phyloP scores from a whole-genome alignment of 2,113 vertebrate genomes.

The Sardina pilchardus region DNA sequence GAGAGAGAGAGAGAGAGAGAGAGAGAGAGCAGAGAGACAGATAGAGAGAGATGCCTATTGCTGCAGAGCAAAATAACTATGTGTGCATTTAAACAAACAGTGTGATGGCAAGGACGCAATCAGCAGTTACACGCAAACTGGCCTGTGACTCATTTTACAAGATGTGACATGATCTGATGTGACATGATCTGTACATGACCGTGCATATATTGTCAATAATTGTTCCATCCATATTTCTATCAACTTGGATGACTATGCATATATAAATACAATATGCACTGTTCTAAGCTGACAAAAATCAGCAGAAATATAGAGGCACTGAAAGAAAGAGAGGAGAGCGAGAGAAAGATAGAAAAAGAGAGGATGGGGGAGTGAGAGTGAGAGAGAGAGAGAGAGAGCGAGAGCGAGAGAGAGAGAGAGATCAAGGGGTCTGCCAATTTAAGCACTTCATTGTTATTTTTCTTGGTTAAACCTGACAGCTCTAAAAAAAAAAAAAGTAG shows the following conservation, averaged over 20 bases:
- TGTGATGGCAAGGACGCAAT: no score
- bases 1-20: neutral
- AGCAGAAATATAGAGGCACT: neutral
- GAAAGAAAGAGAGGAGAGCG: no score
- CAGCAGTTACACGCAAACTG: neutral
- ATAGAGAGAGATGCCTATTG: neutral
- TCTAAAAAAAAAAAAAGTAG: constrained; percentile 48
- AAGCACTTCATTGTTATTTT: constrained; percentile 60
- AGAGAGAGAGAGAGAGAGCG: no score
- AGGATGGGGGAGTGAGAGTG: neutral
- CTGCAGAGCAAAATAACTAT: neutral
- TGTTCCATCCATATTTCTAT: neutral
- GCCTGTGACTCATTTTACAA: neutral
- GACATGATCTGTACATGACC: no score
- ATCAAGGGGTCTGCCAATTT: constrained; percentile 53
- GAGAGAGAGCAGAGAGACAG: no score
- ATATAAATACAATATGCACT: neutral
- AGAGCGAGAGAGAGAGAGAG: constrained; percentile 14
- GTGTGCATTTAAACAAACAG: no score
- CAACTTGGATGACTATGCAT: neutral
- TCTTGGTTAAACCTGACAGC: constrained; percentile 59
- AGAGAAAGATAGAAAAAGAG: neutral
- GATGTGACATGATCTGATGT: neutral
- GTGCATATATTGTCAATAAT: neutral
- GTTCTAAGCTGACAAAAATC: neutral